Evolutionary conservation across 2,113 vertebrate genomes (phyloP).

Genomic region (Prochilodus magdalenae): DNA sequence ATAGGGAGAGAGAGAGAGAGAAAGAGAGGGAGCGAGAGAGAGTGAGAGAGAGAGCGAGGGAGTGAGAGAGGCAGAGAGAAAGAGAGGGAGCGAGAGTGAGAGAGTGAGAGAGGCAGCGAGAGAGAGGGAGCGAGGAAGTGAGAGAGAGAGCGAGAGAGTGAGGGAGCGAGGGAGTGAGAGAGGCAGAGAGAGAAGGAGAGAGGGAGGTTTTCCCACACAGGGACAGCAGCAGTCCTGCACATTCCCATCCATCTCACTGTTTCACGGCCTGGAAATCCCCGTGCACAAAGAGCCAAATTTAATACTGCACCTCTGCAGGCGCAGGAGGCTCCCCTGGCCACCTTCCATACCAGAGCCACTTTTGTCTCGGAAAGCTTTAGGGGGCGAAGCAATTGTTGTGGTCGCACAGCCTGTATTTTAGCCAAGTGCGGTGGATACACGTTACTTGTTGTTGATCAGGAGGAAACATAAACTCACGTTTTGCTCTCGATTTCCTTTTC

Average conservation of each 20-base stretch:
- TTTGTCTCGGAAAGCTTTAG: slow-evolving; percentile 77
- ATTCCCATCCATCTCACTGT: slow-evolving; percentile 80
- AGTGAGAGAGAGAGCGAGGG: slow-evolving; percentile 27
- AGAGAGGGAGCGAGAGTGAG: slow-evolving; percentile 25
- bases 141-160: slow-evolving; percentile 28
- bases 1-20: slow-evolving; percentile 28
- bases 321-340: slow-evolving; percentile 74
- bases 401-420: slow-evolving; percentile 69
- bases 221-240: slow-evolving; percentile 69
- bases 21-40: no score
- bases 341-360: slow-evolving; percentile 73
- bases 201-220: slow-evolving; percentile 73
- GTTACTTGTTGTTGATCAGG: slow-evolving; percentile 68
- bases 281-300: slow-evolving; percentile 80
- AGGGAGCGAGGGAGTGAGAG: slow-evolving; percentile 26
- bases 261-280: slow-evolving; percentile 81
- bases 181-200: no score
- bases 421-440: slow-evolving; percentile 64
- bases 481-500: slow-evolving; percentile 56
- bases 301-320: slow-evolving; percentile 80
- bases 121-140: slow-evolving; percentile 26
- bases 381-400: slow-evolving; percentile 75
- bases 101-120: slow-evolving; percentile 25
- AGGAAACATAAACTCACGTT: slow-evolving; percentile 58
- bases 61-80: slow-evolving; percentile 29